Evolutionary conservation across 2,797 vertebrate species (phyloP), one percentile per base, ranked within the genome.

Genomic region (Muscicapa comitata): DNA sequence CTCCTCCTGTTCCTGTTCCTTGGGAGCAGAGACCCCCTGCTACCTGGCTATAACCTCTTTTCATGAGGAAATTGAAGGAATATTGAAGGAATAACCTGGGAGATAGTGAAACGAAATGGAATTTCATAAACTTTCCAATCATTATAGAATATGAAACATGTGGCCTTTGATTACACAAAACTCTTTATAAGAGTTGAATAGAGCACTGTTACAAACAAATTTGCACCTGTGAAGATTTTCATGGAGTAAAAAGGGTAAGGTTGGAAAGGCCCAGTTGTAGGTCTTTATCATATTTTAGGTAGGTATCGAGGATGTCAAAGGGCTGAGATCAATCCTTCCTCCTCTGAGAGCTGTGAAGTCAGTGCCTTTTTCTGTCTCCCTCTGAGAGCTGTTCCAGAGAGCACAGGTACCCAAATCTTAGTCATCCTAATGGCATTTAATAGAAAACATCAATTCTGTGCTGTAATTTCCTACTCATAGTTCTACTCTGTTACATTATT

Each of bases 271-370:
- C 0, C 6, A 58, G 4, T 2, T 72, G 16, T 18, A 86, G 40
- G 18, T 76, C 7, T 72, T 9, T 50, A 4, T 72, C 23, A 75
- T 45, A 71, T 0, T 48, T 33, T 73, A 53, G 11, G 10, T 7
- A 38, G 24, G 5, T 48, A 38, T 62, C 0, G 3, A 73, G 38
- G 25, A 13, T 3, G 4, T 37, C 0, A 2, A 43, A 59, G 28
- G 21, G 31, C 35, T 72, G 13, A 45, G 35, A 57, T 43, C 5
- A 54, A 19, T 11, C 16, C 23, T 40, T 62, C 6, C 6, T 7
- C 8, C 6, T 66, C 7, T 50, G 16, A 37, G 50, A 86, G 17
- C 15, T 88, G 33, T 47, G 40, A 26, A 47, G 23, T 38, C 28
- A 55, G 42, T 78, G 8, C 5, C 21, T 88, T 28, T 35, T 74